phyloP scores from a whole-genome alignment of 2,797 vertebrate species.

The Melopsittacus undulatus region DNA sequence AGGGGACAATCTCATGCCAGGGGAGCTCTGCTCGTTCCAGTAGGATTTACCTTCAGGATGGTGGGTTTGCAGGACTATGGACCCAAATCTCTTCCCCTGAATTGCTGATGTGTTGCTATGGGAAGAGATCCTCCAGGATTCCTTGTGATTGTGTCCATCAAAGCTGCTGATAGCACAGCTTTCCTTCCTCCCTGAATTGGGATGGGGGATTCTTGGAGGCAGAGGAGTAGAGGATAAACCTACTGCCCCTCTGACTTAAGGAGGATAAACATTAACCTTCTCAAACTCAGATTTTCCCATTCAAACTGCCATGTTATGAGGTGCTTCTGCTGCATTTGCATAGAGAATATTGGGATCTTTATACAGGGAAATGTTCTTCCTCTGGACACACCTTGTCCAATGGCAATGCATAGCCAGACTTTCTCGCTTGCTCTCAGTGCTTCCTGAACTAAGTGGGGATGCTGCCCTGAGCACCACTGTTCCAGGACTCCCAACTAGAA shows the following conservation, averaged over 20 bases:
- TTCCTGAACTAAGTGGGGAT: background rate
- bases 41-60: background rate
- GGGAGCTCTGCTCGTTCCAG: background rate
- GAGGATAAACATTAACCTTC: background rate
- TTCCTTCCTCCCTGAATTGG: background rate
- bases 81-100: background rate
- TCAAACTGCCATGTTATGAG: background rate
- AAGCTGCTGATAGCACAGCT: background rate
- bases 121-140: background rate
- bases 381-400: rapidly evolving
- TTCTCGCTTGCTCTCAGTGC: background rate
- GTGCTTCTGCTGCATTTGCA: background rate
- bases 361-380: background rate
- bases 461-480: background rate
- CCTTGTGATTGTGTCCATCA: background rate
- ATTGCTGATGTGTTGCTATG: background rate
- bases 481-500: background rate
- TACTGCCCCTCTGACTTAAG: background rate
- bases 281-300: background rate
- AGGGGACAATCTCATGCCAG: background rate
- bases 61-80: background rate
- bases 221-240: background rate
- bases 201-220: background rate
- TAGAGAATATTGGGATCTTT: background rate
- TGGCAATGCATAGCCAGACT: background rate